Conservation (phyloP, 2,113 vertebrate genomes). For the Toxotes chatareus region DNA sequence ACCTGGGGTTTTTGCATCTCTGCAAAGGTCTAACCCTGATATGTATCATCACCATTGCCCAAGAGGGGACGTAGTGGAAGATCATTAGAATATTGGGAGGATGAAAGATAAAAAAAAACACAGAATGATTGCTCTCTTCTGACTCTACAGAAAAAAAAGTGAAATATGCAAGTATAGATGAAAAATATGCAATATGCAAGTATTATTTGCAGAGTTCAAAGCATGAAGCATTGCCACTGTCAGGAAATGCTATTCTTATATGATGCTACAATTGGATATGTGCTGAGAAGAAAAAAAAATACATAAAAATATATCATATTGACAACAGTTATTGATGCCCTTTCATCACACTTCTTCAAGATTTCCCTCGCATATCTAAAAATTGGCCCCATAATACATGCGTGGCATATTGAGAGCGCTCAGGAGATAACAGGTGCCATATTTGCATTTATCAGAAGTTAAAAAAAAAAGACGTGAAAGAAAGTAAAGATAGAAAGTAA, state of each 20-base stretch:
- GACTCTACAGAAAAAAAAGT: slow-evolving; percentile 30
- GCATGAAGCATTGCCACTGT: slow-evolving; percentile 43
- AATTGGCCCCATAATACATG: slow-evolving; percentile 46
- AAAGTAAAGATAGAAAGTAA: slow-evolving; percentile 55
- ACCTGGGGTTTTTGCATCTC: slow-evolving; percentile 52
- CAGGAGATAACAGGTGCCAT: slow-evolving; percentile 54
- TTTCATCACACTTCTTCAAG: slow-evolving; percentile 13
- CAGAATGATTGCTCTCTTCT: slow-evolving; percentile 46
- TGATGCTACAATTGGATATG: slow-evolving; percentile 15
- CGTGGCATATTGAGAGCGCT: slow-evolving; percentile 42
- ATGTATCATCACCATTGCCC: slow-evolving; percentile 57
- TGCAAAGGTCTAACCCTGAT: slow-evolving; percentile 60
- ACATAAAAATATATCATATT: slow-evolving; percentile 32
- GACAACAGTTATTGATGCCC: slow-evolving; percentile 35
- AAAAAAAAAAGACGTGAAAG: slow-evolving; percentile 39
- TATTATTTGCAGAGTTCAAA: slow-evolving; percentile 51
- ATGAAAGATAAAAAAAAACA: slow-evolving; percentile 68
- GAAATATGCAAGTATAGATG: slow-evolving; percentile 35
- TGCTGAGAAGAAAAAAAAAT: slow-evolving; percentile 3
- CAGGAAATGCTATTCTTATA: slow-evolving; percentile 19
- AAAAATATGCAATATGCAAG: slow-evolving; percentile 60
- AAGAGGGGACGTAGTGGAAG: slow-evolving; percentile 37
- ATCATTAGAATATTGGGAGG: slow-evolving; percentile 67
- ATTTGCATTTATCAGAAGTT: slow-evolving; percentile 50
- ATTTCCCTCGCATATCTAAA: slow-evolving; percentile 42